phyloP scores from a whole-genome alignment of 2,888 invertebrate genomes.

The Operophtera brumata region DNA sequence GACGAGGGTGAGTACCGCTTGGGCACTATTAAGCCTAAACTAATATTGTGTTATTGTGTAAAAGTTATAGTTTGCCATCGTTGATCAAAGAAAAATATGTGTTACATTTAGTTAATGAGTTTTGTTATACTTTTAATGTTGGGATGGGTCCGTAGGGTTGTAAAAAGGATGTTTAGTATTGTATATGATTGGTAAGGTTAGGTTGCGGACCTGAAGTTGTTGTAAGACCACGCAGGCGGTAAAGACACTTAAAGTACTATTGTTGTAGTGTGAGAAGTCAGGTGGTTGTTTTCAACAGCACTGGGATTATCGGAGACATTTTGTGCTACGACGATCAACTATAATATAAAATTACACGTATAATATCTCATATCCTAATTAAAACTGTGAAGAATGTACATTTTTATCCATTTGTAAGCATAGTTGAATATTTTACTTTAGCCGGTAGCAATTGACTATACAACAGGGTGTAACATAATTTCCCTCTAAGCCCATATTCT shows the following conservation, averaged over 20 bases:
- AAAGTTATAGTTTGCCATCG: conserved; percentile 79
- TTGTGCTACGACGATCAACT: neutral
- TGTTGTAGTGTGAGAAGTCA: conserved; percentile 58
- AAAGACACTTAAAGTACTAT: conserved; percentile 79
- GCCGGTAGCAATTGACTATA: too few relatives aligned
- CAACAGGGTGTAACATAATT: too few relatives aligned
- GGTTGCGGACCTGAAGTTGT: conserved; percentile 65
- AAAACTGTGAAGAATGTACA: too few relatives aligned
- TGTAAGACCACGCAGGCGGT: conserved; percentile 70
- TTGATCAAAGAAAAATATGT: conserved; percentile 76
- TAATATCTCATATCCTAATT: too few relatives aligned
- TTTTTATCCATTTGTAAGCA: too few relatives aligned
- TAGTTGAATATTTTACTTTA: too few relatives aligned
- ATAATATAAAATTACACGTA: too few relatives aligned
- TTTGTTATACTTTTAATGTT: conserved; percentile 73
- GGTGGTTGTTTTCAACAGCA: conserved; percentile 40
- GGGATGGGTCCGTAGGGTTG: conserved; percentile 59
- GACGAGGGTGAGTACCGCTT: conserved; percentile 50
- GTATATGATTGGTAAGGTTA: conserved; percentile 70
- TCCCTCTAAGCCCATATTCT: too few relatives aligned
- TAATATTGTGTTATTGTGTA: conserved; percentile 74
- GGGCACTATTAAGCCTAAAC: conserved; percentile 63
- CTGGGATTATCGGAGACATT: conserved; percentile 29
- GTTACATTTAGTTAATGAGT: conserved; percentile 75
- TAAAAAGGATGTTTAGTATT: conserved; percentile 76